Base-by-base conservation (phyloP, 2,113 vertebrate species). In the Triplophysa rosa region DNA sequence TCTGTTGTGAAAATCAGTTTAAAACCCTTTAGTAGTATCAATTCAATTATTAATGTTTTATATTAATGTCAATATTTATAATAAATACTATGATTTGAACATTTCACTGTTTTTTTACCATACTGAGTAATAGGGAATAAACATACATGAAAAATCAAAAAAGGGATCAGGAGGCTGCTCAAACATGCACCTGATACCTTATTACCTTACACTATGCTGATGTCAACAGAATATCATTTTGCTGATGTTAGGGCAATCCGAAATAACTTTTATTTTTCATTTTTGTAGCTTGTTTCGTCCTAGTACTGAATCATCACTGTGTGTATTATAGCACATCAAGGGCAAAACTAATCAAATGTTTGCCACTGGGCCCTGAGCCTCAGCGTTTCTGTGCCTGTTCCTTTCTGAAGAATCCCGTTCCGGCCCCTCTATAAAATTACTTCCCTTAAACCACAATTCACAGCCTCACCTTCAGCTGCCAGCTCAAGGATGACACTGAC, bases 391-490 rank as follows among this genome's bases (percentile, higher is more conserved):
- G 52, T 63, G 70, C 52, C 73, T 54, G n/a, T n/a, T 21, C 21
- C 47, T 71, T 76, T 59, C 68, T 77, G 59, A 75, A 68, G 65
- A 67, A 78, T 73, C 49, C 40, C n/a, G 17, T 77, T 80, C 56
- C 19, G 42, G 45, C 58, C 42, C 56, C 64, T 78, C 67, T 77
- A 40, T 68, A 68, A 82, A 83, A 83, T 80, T 65, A 81, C 70
- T 67, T 70, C 75, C 47, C 59, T 65, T 62, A 47, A 59, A 75
- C 59, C 69, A 70, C 83, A 82, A 83, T 80, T 71, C 72, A 66
- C 65, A n/a, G 52, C 61, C 24, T 74, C 77, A 80, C 81, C 84
- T 83, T 80, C 72, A 69, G 63, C 24, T 79, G 80, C 63, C 80
- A 80, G 73, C 67, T 69, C 40, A 29, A 12, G 62, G 70, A 40